Evolutionary conservation across 1,140 invertebrate genomes (phyloP), one percentile per base, ranked within the genome.

Genomic region (Apis dorsata): DNA sequence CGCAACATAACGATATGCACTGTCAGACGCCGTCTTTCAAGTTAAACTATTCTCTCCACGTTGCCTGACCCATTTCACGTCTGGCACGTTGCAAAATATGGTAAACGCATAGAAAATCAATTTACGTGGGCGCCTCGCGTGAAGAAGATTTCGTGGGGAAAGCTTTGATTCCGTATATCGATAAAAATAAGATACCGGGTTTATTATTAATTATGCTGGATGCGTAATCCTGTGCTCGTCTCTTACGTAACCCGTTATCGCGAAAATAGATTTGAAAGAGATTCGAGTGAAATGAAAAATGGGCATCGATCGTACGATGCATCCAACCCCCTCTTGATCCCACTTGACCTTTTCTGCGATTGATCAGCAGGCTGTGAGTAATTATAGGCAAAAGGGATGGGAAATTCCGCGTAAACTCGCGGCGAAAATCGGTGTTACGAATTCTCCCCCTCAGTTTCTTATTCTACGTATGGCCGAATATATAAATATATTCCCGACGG

Each of bases 61-160:
- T 89, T 90, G 89, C 82, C 87, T 91, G 92, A 93, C 91, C 91
- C 85, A 92, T 93, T 93, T 93, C 74, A 85, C 85, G 83, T 90
- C 86, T 89, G 83, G 78, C 84, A 79, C 82, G 75, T 79, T 69
- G 82, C 71, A 77, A 90, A 91, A 87, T 66, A 86, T 65, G 72
- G 73, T 19, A 79, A 34, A 83, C 69, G 73, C 73, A 53, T 86
- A 12, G 65, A 59, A 69, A 79, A 83, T 71, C 60, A 74, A 75
- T 66, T 59, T 70, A 74, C 62, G 66, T 57, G 51, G 70, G 63
- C 21, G 28, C 24, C 28, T 73, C 44, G 83, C 59, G 34, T 59
- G 68, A 57, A 59, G 66, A 75, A 80, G 71, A 84, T 86, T 66
- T 76, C 24, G 75, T 49, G 28, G 49, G n/a, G 34, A 5, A 12